Percentiles rank a stretch among this genome's conserved stretches.
phyloP scores from a whole-genome alignment of 1,140 invertebrate genomes.

The Leptestheria dahalacensis region DNA sequence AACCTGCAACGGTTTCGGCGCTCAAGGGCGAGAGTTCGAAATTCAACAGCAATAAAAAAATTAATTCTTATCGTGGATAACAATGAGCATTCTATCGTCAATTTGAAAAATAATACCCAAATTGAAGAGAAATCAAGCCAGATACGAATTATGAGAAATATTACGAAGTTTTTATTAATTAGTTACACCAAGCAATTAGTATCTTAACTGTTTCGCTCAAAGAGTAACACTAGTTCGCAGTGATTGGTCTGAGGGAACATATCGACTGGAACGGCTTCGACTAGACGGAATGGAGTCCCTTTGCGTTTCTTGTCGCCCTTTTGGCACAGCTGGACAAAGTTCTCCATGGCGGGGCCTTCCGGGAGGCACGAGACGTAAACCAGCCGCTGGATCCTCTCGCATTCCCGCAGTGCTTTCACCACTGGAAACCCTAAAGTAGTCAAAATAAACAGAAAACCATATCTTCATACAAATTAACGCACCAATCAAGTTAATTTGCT shows the following conservation, averaged over 20 bases:
- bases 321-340: slow-evolving; percentile 29
- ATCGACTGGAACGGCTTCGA: slow-evolving; percentile 36
- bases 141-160: too few relatives aligned
- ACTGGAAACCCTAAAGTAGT: slow-evolving; percentile 30
- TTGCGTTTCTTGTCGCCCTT: slow-evolving; percentile 6
- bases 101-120: too few relatives aligned
- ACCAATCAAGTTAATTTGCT: background rate
- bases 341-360: slow-evolving; percentile 28
- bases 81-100: too few relatives aligned
- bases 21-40: too few relatives aligned
- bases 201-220: slow-evolving; percentile 21
- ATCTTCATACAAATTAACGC: too few relatives aligned
- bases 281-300: slow-evolving; percentile 21
- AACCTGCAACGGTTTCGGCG: too few relatives aligned
- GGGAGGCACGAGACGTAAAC: slow-evolving; percentile 38
- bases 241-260: slow-evolving; percentile 42
- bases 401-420: slow-evolving; percentile 30
- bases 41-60: too few relatives aligned
- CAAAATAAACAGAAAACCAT: slow-evolving; percentile 10
- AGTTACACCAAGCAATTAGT: too few relatives aligned
- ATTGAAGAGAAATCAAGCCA: too few relatives aligned
- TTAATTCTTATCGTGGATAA: too few relatives aligned
- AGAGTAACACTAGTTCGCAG: slow-evolving; percentile 38
- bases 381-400: slow-evolving; percentile 28
- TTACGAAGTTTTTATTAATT: too few relatives aligned